Percentiles rank a stretch among this genome's conserved stretches.
Conservation (phyloP, 2,113 vertebrate species). For the Tursiops truncatus region DNA sequence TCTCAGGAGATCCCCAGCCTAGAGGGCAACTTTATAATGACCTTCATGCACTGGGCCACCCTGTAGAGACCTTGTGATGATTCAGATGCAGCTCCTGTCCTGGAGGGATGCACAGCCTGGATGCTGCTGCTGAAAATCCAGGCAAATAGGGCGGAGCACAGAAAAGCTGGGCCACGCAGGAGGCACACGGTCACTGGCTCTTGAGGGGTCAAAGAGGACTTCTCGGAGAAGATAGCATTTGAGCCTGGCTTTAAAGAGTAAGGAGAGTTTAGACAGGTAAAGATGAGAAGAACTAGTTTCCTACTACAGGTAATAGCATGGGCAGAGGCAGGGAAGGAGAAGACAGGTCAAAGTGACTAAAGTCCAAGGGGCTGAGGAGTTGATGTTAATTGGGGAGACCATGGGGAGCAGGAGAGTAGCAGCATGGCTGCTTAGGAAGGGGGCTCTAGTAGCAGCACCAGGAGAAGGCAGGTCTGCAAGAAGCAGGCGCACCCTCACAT, state of each 20-base stretch:
- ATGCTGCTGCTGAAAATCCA: background rate
- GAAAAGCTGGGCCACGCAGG: background rate
- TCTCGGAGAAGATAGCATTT: background rate
- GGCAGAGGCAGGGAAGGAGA: background rate
- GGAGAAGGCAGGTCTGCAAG: background rate
- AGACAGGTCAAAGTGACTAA: background rate
- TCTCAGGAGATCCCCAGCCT: background rate
- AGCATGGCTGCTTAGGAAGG: background rate
- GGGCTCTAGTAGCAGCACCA: background rate
- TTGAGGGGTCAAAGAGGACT: background rate
- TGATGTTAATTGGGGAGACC: background rate
- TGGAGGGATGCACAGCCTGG: background rate
- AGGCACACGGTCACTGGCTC: background rate
- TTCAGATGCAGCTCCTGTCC: background rate
- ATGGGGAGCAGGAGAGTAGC: background rate
- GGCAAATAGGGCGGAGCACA: background rate
- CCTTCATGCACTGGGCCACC: too few relatives aligned
- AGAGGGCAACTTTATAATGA: background rate
- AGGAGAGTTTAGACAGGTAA: background rate
- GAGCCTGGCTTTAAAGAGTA: background rate
- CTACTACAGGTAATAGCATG: background rate
- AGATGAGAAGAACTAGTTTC: background rate
- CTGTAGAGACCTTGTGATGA: background rate
- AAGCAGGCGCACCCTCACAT: background rate
- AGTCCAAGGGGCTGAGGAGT: background rate